These are phyloP conservation scores for Parapristionchus giblindavisi DNA, from an alignment of 2,888 invertebrate species.

Conservation along the genomic window DNA sequence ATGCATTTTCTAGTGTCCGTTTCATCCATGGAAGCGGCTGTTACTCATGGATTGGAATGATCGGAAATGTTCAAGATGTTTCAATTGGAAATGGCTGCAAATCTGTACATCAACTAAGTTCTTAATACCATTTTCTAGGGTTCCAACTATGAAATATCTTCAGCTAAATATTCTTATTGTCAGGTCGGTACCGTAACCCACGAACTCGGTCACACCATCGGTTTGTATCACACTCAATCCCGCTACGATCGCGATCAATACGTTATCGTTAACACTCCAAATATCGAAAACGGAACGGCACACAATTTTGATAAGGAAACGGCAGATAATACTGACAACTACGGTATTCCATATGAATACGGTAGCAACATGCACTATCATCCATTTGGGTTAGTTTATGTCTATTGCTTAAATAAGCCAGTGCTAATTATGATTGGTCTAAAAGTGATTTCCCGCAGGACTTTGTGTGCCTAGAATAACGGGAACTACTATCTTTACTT, in stretches of 20 bases:
- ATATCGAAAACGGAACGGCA: conserved; percentile 39
- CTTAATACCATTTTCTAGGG: not conserved
- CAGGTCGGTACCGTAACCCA: conserved; percentile 33
- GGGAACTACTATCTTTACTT: not conserved
- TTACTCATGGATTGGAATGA: conserved; percentile 33
- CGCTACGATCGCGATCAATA: conserved; percentile 52
- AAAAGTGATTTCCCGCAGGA: no score
- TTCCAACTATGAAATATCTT: not conserved
- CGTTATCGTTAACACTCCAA: conserved; percentile 43
- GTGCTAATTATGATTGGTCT: no score
- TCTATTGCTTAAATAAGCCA: no score
- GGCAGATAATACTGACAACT: conserved; percentile 29
- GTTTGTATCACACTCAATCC: conserved; percentile 54
- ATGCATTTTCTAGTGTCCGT: conserved; percentile 13
- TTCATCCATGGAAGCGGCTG: conserved; percentile 38
- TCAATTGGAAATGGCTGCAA: conserved; percentile 35
- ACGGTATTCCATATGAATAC: conserved; percentile 37
- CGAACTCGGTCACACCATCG: conserved; percentile 37
- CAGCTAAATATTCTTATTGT: not conserved
- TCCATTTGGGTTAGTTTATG: conserved; percentile 6
- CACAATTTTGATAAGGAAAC: conserved; percentile 29
- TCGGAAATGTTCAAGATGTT: conserved; percentile 35
- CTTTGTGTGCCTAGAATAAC: no score
- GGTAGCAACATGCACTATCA: conserved; percentile 34
- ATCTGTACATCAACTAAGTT: not conserved